phyloP scores from a whole-genome alignment of 2,888 invertebrate genomes.

The Lasioglossum figueresi region DNA sequence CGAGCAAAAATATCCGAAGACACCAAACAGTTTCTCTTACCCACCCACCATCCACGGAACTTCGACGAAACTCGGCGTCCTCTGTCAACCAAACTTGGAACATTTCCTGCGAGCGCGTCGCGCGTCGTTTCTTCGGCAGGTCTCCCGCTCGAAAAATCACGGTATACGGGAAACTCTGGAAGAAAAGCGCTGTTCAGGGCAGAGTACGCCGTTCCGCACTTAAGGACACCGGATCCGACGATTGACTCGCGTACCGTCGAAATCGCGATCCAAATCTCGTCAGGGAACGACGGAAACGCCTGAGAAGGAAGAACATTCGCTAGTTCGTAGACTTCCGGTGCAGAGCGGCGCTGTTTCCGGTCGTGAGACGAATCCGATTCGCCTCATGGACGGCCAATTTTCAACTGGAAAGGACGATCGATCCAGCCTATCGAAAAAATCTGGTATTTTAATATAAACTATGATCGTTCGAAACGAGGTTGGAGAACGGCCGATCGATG shows the following conservation, averaged over 20 bases:
- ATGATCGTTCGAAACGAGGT: neutral
- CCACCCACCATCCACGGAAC: neutral
- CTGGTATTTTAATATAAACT: neutral
- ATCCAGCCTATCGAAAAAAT: neutral
- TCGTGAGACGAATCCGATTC: neutral
- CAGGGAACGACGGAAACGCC: neutral
- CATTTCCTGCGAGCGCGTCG: neutral
- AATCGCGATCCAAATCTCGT: neutral
- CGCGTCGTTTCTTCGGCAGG: neutral
- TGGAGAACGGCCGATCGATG: neutral
- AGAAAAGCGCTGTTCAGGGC: neutral
- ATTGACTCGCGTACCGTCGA: neutral
- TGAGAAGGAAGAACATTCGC: neutral
- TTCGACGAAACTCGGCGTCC: neutral
- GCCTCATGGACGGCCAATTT: neutral
- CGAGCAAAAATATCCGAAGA: neutral
- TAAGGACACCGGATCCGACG: neutral
- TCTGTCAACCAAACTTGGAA: neutral
- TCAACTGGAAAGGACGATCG: neutral
- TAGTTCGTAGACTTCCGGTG: neutral
- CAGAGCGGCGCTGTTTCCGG: neutral
- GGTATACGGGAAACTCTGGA: neutral
- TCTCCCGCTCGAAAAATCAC: neutral
- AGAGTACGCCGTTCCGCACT: conserved; percentile 1
- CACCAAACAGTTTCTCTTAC: neutral